phyloP scores from a whole-genome alignment of 2,888 invertebrate genomes.

The Pristionchus mayeri region DNA sequence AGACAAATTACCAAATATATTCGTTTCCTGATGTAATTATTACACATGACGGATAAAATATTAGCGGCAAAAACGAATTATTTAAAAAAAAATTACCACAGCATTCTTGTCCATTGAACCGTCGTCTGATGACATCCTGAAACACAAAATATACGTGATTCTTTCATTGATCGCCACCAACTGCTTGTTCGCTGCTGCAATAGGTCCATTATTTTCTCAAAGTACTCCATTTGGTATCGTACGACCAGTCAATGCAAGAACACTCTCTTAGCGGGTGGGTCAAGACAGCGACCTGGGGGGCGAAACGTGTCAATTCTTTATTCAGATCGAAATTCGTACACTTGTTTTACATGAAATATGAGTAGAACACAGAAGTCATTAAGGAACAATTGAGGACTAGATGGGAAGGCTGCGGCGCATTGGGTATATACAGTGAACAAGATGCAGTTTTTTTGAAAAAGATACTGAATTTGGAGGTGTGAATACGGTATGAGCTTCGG shows the following conservation, averaged over 20 bases:
- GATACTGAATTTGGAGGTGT: conserved; percentile 6
- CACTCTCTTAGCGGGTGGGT: too few species aligned
- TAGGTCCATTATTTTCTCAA: too few species aligned
- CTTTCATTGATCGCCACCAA: too few species aligned
- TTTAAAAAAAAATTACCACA: too few species aligned
- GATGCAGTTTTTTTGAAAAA: not conserved
- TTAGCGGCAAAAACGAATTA: too few species aligned
- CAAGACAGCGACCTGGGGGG: too few species aligned
- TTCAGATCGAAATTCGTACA: conserved; percentile 6
- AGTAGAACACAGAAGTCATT: conserved; percentile 31
- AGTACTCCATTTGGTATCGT: not conserved
- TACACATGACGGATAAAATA: too few species aligned
- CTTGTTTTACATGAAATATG: conserved; percentile 1
- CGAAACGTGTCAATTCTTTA: conserved; percentile 19
- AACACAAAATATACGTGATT: not conserved
- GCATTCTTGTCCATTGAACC: too few species aligned
- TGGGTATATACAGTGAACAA: not conserved
- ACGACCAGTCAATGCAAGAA: not conserved
- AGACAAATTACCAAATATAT: too few species aligned
- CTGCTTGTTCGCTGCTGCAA: too few species aligned
- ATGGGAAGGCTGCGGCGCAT: not conserved
- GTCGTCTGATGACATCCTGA: conserved; percentile 7
- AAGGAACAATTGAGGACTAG: conserved; percentile 29
- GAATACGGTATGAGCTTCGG: not conserved
- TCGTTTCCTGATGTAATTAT: too few species aligned